Conservation (phyloP, 1,140 invertebrate genomes). For the Dinothrombium tinctorium region DNA sequence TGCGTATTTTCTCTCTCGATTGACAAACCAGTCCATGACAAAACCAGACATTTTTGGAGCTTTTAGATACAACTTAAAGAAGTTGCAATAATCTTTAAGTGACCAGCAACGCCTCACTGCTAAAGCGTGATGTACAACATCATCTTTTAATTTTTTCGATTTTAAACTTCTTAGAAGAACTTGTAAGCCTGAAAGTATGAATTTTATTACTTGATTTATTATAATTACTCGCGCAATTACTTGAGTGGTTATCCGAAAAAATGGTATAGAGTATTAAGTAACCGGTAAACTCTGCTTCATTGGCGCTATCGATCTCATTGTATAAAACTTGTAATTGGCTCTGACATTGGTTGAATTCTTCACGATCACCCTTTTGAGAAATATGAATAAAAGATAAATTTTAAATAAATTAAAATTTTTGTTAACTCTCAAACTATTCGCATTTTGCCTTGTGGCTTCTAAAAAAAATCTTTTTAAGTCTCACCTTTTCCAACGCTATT, state of each 20-base stretch:
- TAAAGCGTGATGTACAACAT: constrained; percentile 62
- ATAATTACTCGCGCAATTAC: constrained; percentile 27
- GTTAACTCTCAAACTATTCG: background rate
- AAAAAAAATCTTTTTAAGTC: background rate
- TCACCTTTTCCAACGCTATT: constrained; percentile 70
- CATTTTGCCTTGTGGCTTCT: background rate
- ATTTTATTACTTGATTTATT: background rate
- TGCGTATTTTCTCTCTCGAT: constrained; percentile 66
- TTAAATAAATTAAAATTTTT: background rate
- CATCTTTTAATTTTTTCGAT: constrained; percentile 47
- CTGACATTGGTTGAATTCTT: constrained; percentile 97
- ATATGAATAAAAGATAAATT: constrained; percentile 5
- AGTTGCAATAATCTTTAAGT: constrained; percentile 63
- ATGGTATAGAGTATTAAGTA: constrained; percentile 92
- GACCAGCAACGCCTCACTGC: constrained; percentile 69
- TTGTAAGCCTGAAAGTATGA: constrained; percentile 47
- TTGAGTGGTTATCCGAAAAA: constrained; percentile 83
- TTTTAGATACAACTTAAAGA: constrained; percentile 62
- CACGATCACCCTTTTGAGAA: constrained; percentile 49
- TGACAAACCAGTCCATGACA: constrained; percentile 89
- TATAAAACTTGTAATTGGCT: constrained; percentile 86
- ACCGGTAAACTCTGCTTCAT: constrained; percentile 69
- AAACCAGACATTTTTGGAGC: constrained; percentile 87
- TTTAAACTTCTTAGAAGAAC: constrained; percentile 58
- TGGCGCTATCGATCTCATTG: constrained; percentile 39